These are phyloP conservation scores for Mycteria americana DNA, from an alignment of 2,797 vertebrate species.

Conservation along the genomic window DNA sequence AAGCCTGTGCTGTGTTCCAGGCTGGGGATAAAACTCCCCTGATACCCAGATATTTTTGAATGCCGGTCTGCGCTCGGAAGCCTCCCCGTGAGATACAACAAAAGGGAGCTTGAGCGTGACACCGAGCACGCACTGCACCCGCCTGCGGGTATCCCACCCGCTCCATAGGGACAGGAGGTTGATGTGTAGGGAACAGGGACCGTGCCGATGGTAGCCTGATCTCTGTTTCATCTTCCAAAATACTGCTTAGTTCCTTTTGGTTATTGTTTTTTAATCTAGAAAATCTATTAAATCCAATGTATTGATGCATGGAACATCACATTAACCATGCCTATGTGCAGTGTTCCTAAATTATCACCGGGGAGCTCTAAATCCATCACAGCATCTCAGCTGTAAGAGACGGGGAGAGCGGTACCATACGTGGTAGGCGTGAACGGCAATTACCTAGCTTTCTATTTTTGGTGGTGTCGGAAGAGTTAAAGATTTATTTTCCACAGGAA, in stretches of 20 bases:
- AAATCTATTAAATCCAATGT: background rate
- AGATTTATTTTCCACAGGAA: background rate
- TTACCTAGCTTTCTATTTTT: background rate
- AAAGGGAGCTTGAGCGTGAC: background rate
- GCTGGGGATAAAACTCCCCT: background rate
- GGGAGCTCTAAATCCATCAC: background rate
- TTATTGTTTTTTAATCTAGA: background rate
- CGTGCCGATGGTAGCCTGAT: fast-evolving
- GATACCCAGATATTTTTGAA: background rate
- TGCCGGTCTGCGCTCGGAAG: fast-evolving
- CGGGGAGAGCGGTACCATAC: background rate
- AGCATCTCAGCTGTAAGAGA: background rate
- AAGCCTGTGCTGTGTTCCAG: background rate
- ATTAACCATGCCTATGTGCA: background rate
- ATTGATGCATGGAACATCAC: background rate
- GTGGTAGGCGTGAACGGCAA: background rate
- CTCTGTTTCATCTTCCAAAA: background rate
- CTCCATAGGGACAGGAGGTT: too few relatives aligned
- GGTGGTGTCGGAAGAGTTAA: background rate
- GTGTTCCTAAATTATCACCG: background rate
- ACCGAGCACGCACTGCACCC: fast-evolving
- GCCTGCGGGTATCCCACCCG: fast-evolving
- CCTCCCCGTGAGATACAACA: background rate
- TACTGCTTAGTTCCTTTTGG: background rate
- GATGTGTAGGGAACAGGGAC: too few relatives aligned